Base-by-base conservation (phyloP, 1,140 invertebrate genomes). In the Hypsibius dujardini region DNA sequence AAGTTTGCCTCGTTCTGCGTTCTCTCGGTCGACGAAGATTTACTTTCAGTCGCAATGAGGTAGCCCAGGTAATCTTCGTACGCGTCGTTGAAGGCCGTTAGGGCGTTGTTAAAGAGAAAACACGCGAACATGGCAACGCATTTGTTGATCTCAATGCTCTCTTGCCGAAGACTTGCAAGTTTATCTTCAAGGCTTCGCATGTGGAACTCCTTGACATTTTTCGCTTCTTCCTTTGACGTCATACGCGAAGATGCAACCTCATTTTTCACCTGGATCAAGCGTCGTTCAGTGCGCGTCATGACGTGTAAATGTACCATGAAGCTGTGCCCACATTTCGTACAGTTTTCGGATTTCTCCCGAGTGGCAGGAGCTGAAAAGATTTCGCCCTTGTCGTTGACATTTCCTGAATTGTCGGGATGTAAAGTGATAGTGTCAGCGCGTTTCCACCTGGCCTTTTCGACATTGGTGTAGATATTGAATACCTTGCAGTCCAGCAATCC, bases 281-380 rank as follows among this genome's bases (percentile, higher is more conserved):
- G 50, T 7, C 50, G 50, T n/a, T 56, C 50, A n/a, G 50, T 56
- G 50, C 7, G 7, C 7, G 7, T 56, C 50, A 12, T 56, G n/a
- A 56, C n/a, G n/a, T 56, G 50, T n/a, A 56, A n/a, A n/a, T 56
- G 50, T n/a, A 56, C 50, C 50, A 12, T 7, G n/a, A 12, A 56
- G 50, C 7, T 12, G n/a, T 56, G 50, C 50, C 50, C 50, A 56
- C 50, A 56, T n/a, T 56, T 56, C 7, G n/a, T 12, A 56, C 50
- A 56, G 50, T 56, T 56, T n/a, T 56, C 50, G 50, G 50, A 56
- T 56, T 56, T 56, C 50, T 56, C 50, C 50, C 50, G 50, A 56
- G 7, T 56, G 50, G 7, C 7, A 56, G 7, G 7, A n/a, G 7
- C 7, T 56, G 7, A 7, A 7, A 12, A 7, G 7, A 56, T n/a